These are phyloP conservation scores for Protaetia brevitarsis DNA, from an alignment of 1,140 invertebrate species.

Conservation along the genomic window DNA sequence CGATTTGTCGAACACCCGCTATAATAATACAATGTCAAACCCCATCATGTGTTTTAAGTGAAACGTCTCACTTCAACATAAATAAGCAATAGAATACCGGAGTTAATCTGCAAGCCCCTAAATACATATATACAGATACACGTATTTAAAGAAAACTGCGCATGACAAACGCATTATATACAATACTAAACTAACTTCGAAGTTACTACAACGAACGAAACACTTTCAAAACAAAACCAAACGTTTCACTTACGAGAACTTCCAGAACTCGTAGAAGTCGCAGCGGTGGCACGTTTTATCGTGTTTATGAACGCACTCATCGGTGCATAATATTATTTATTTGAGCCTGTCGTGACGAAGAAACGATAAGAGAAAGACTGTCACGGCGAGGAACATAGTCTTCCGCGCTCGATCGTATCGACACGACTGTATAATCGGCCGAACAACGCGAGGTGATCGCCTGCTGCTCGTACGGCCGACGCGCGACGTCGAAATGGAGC, in stretches of 20 bases:
- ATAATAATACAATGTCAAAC: no score
- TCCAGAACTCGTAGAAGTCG: slow-evolving; percentile 11
- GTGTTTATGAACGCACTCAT: slow-evolving; percentile 46
- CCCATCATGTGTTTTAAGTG: no score
- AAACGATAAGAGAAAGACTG: not conserved
- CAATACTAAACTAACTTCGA: no score
- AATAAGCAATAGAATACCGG: no score
- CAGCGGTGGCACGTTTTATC: slow-evolving; percentile 40
- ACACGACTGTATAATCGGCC: not conserved
- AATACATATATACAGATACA: no score
- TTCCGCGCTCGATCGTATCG: slow-evolving; percentile 6
- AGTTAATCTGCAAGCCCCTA: no score
- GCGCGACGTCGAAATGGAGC: slow-evolving; percentile 18
- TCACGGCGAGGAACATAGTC: slow-evolving; percentile 8
- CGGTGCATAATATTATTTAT: slow-evolving; percentile 31
- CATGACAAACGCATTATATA: no score
- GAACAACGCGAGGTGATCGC: not conserved
- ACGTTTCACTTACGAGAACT: slow-evolving; percentile 5
- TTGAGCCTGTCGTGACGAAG: not conserved
- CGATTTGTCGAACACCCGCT: no score
- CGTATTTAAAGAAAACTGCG: no score
- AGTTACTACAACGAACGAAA: no score
- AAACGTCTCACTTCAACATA: no score
- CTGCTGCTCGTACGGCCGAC: not conserved
- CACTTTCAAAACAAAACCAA: not conserved